These are phyloP conservation scores for Drosophila obscura DNA, from an alignment of 1,140 invertebrate species.

Conservation along the genomic window DNA sequence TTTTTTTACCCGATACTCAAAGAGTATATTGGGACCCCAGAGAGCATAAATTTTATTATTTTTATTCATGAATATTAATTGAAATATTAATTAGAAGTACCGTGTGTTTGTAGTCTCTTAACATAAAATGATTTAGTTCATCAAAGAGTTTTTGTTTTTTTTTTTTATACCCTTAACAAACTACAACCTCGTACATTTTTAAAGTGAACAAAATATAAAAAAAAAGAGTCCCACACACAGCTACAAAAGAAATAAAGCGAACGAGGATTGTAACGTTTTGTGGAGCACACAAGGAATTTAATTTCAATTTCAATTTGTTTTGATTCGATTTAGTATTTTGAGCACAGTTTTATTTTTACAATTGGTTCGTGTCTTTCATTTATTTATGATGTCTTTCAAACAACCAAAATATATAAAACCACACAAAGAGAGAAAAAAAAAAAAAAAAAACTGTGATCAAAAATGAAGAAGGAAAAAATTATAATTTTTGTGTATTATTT, in stretches of 20 bases:
- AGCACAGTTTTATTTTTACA: constrained; percentile 69
- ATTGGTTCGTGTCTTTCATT: constrained; percentile 50
- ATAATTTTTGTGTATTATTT: constrained; percentile 65
- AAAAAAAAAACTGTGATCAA: constrained; percentile 63
- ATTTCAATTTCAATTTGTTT: constrained; percentile 2
- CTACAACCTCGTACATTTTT: too few species aligned
- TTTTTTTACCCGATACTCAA: background rate
- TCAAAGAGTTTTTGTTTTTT: too few species aligned
- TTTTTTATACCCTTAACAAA: too few species aligned
- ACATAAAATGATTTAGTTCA: too few species aligned
- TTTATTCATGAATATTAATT: too few species aligned
- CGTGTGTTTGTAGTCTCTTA: too few species aligned
- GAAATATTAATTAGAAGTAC: background rate
- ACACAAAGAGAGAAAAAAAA: constrained; percentile 23
- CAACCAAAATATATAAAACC: constrained; percentile 18
- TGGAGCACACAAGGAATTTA: background rate
- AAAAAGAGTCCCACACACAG: too few species aligned
- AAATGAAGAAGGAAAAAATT: constrained; percentile 22
- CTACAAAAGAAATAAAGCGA: too few species aligned
- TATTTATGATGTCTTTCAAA: constrained; percentile 58
- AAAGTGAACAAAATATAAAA: background rate
- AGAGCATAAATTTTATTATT: too few species aligned
- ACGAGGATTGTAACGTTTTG: constrained; percentile 1
- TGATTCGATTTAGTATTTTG: constrained; percentile 57
- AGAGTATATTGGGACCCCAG: background rate